Evolutionary conservation across 2,797 vertebrate genomes (phyloP).

Genomic region (Steatocranus sp.): DNA sequence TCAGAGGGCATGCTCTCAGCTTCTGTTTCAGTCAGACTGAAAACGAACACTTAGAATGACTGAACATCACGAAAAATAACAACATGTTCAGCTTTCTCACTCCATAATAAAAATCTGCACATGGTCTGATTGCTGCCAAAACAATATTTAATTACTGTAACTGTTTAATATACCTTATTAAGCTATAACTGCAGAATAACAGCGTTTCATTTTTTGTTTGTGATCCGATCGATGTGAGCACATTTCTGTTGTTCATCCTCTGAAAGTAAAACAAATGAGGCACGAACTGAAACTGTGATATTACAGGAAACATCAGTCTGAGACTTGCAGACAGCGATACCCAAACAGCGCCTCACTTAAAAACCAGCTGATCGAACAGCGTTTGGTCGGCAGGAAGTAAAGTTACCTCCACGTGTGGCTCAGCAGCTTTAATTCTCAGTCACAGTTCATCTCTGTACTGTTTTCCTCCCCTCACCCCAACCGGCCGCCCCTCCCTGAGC

Average conservation of each 20-base stretch:
- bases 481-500: not conserved
- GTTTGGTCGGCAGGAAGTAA: not conserved
- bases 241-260: not conserved
- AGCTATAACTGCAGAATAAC: no score
- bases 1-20: not conserved
- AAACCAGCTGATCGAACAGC: not conserved
- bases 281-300: not conserved
- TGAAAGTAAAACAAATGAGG: not conserved
- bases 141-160: no score
- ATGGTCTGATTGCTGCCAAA: not conserved
- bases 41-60: not conserved
- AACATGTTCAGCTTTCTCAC: not conserved
- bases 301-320: not conserved
- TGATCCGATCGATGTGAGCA: not conserved
- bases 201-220: not conserved
- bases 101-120: not conserved
- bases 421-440: not conserved
- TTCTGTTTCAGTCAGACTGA: not conserved
- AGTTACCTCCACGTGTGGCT: not conserved
- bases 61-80: not conserved
- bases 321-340: not conserved
- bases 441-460: no score
- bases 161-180: no score
- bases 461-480: not conserved
- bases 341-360: not conserved